Percentiles rank a stretch among this genome's conserved stretches.
Conservation (phyloP, 2,113 vertebrate genomes). For the Dolichotis patagonum region DNA sequence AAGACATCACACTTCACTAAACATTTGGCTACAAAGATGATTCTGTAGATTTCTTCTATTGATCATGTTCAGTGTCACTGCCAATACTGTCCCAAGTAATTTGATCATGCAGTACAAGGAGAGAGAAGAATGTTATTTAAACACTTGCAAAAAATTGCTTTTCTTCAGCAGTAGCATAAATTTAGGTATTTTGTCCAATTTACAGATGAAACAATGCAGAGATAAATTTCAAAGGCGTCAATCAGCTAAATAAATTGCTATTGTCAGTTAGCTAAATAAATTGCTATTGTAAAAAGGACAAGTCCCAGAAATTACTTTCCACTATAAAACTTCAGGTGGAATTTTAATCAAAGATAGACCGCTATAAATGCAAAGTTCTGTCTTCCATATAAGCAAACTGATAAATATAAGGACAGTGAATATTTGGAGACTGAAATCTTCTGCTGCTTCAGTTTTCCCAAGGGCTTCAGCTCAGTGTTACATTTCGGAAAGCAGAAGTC, state of each 20-base stretch:
- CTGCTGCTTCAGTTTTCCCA: neutral
- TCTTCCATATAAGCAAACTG: neutral
- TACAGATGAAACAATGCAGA: constrained; percentile 6
- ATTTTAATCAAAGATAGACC: neutral
- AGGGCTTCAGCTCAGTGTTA: neutral
- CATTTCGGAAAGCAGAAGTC: neutral
- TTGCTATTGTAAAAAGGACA: too few relatives aligned
- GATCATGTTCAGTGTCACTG: neutral
- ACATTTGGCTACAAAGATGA: neutral
- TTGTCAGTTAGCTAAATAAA: too few relatives aligned
- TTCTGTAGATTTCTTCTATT: neutral
- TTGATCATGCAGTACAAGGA: neutral
- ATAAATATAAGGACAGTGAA: neutral
- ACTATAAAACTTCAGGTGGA: neutral
- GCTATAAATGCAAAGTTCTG: neutral
- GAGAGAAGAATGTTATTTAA: neutral
- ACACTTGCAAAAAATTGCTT: neutral
- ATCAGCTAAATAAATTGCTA: neutral
- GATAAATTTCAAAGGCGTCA: constrained; percentile 4
- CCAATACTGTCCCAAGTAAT: neutral
- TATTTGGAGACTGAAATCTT: constrained; percentile 24
- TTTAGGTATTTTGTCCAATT: neutral
- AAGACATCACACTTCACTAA: neutral
- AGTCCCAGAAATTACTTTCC: too few relatives aligned
- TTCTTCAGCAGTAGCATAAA: neutral